Evolutionary conservation across 2,113 vertebrate genomes (phyloP).

Genomic region (Peucedramus taeniatus): DNA sequence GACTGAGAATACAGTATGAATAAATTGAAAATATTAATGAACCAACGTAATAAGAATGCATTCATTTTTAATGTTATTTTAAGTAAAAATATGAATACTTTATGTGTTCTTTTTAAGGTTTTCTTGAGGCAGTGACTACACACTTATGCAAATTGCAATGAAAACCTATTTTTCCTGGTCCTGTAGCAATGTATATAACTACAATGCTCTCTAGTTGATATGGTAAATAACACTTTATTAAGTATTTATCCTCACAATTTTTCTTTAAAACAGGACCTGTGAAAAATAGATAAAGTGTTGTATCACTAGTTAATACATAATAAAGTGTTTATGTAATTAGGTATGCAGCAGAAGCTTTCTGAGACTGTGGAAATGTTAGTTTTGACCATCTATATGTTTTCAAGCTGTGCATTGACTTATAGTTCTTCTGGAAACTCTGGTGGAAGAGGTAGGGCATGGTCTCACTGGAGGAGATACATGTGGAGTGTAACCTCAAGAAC

Average conservation of each 20-base stretch:
- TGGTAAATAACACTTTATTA: constrained; percentile 33
- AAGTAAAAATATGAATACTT: constrained; percentile 68
- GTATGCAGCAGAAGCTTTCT: background rate
- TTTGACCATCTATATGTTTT: background rate
- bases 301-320: background rate
- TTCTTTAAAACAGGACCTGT: background rate
- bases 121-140: background rate
- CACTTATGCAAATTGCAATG: background rate
- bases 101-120: constrained; percentile 43
- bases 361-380: background rate
- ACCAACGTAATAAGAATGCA: background rate
- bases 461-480: background rate
- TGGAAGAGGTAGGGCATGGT: background rate
- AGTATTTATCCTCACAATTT: background rate
- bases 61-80: constrained; percentile 65
- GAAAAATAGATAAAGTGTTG: background rate
- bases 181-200: background rate
- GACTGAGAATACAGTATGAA: background rate
- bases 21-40: constrained; percentile 60
- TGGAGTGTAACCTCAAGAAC: background rate
- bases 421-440: background rate
- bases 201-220: background rate
- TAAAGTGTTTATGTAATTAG: background rate
- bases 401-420: background rate
- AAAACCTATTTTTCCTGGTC: background rate